A percentile compares a stretch with the other conserved stretches of the same genome.
These are phyloP conservation scores for Ctenopoma multispine DNA, from an alignment of 2,797 vertebrate species.

Conservation along the genomic window DNA sequence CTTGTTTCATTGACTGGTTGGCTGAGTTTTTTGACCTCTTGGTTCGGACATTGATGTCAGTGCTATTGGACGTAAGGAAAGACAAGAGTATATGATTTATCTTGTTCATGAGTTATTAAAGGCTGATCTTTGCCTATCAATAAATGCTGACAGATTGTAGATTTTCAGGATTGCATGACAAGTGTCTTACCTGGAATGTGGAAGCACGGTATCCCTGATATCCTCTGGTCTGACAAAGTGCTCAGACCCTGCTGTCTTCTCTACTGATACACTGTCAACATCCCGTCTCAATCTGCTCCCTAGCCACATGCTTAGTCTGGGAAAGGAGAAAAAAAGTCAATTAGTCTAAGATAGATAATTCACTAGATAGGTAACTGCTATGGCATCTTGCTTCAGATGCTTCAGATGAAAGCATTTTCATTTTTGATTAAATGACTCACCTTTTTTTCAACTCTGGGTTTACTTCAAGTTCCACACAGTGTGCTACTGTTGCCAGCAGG, in stretches of 20 bases:
- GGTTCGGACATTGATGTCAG: constrained; percentile 85
- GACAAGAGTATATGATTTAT: constrained; percentile 35
- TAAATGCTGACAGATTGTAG: neutral
- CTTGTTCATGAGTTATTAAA: constrained; percentile 16
- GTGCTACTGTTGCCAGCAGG: constrained; percentile 85
- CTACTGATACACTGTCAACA: constrained; percentile 74
- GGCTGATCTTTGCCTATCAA: neutral
- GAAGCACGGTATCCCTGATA: constrained; percentile 82
- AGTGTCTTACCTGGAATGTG: constrained; percentile 88
- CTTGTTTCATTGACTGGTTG: constrained; percentile 82
- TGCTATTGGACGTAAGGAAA: constrained; percentile 70
- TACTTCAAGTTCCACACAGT: constrained; percentile 88
- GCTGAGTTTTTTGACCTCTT: constrained; percentile 90
- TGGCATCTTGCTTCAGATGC: constrained; percentile 7
- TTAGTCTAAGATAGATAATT: constrained; percentile 51
- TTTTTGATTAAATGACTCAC: constrained; percentile 77
- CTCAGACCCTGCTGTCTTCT: constrained; percentile 75
- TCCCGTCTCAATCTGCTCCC: constrained; percentile 88
- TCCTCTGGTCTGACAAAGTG: constrained; percentile 87
- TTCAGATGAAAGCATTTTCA: constrained; percentile 21
- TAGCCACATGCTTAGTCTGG: constrained; percentile 89
- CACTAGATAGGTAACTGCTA: constrained; percentile 4
- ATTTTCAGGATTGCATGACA: constrained; percentile 5
- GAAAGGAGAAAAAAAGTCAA: constrained; percentile 25
- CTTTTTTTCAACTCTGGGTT: constrained; percentile 90